Percentiles rank a stretch among this genome's conserved stretches.
Conservation (phyloP, 2,797 vertebrate species). For the Falco concolor region DNA sequence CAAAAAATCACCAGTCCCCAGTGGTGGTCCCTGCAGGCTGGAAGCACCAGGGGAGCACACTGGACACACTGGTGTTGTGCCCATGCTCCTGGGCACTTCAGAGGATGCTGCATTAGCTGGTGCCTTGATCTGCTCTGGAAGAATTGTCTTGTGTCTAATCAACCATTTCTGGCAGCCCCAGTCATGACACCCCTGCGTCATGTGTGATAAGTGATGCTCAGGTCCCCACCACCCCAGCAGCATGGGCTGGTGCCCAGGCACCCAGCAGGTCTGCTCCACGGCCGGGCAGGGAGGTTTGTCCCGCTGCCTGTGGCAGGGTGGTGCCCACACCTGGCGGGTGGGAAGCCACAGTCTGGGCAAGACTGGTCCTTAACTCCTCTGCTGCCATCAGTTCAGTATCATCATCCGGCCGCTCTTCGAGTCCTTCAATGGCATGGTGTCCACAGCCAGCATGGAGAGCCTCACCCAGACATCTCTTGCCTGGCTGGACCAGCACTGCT, state of each 20-base stretch:
- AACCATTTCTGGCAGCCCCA: background rate
- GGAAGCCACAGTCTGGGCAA: background rate
- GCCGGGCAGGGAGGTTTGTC: background rate
- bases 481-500: conserved; percentile 96
- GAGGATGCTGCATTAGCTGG: background rate
- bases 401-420: conserved; percentile 95
- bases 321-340: background rate
- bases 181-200: background rate
- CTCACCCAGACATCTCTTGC: conserved; percentile 88
- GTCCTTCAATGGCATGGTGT: conserved; percentile 95
- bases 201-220: background rate
- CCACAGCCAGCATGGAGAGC: conserved; percentile 88
- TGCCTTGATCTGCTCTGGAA: background rate
- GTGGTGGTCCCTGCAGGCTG: background rate
- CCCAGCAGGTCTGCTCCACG: background rate
- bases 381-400: conserved; percentile 85
- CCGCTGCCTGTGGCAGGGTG: background rate
- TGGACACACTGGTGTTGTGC: background rate
- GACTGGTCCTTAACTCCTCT: conserved; percentile 74
- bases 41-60: background rate
- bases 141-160: background rate
- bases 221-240: background rate
- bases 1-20: background rate
- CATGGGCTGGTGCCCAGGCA: background rate
- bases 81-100: background rate